Base-by-base conservation (phyloP, 2,113 vertebrate genomes). In the Chascanopsetta lugubris region DNA sequence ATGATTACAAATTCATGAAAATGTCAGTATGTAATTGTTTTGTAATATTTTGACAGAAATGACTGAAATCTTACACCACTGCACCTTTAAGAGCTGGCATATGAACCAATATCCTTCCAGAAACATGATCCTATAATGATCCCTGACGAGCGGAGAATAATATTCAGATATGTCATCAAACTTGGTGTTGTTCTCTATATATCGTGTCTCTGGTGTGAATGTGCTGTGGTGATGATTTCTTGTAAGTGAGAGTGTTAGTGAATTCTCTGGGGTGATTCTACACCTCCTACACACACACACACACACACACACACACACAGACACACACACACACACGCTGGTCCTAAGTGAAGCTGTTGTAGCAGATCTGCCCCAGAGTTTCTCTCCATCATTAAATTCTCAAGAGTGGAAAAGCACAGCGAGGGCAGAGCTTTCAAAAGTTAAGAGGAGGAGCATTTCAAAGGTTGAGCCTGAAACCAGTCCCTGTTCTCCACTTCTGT, bases 361-460 rank as follows among this genome's bases (percentile, higher is more conserved):
- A 32, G 59, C 58, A 48, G 45, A 49, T 42, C 63, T 38, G 34
- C 30, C 27, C 7, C 68, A 7, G 48, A 56, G 34, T 54, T 49
- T 82, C 49, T 54, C 42, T 40, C 40, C 25, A 30, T 60, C 59
- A 56, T 61, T 69, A 29, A 69, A 69, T 24, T 57, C 63, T 65
- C 26, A 48, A 27, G 38, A 57, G 30, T 45, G 27, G 43, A 18
- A n/a, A 11, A 68, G 40, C 54, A 32, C 1, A 18, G n/a, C n/a
- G n/a, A n/a, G 38, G 11, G 8, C 38, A 18, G 38, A n/a, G 17
- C 27, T 63, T 22, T 22, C 12, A 69, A 71, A 55, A 24, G 27
- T 45, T 45, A 45, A 26, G 6, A 60, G 42, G 61, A 25, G 12
- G 63, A 13, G 10, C 18, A 7, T 60, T 75, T 72, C 22, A 77